A percentile compares a stretch with the other conserved stretches of the same genome.
Evolutionary conservation across 2,113 vertebrate species (phyloP).

Genomic region (Cromileptes altivelis): DNA sequence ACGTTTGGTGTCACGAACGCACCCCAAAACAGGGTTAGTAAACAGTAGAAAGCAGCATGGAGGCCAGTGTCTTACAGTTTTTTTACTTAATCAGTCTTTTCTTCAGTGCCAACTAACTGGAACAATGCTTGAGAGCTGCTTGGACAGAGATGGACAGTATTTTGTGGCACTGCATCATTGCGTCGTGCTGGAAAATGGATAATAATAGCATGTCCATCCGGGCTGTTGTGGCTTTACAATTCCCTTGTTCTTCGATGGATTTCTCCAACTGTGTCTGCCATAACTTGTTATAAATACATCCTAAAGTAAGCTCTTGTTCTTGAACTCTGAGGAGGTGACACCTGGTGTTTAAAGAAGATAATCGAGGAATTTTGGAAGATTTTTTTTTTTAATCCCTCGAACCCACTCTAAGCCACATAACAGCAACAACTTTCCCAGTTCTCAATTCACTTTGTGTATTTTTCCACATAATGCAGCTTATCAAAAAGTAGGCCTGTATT

Average conservation of each 20-base stretch:
- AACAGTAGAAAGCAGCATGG: too few relatives aligned
- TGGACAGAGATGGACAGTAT: too few relatives aligned
- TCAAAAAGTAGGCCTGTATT: not conserved
- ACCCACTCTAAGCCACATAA: not conserved
- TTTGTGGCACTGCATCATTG: too few relatives aligned
- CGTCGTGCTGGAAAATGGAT: too few relatives aligned
- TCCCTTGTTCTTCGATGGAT: not conserved
- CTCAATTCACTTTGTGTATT: not conserved
- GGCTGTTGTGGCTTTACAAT: not conserved
- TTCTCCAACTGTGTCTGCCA: not conserved
- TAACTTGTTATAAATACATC: not conserved
- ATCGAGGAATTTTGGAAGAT: not conserved
- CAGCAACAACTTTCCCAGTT: not conserved
- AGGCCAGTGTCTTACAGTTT: too few relatives aligned
- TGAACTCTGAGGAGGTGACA: constrained; percentile 1
- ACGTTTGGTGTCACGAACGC: too few relatives aligned
- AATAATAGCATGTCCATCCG: too few relatives aligned
- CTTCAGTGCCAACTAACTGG: too few relatives aligned
- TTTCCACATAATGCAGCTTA: constrained; percentile 8
- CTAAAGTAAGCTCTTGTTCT: not conserved
- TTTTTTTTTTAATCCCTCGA: not conserved
- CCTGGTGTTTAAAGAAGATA: not conserved
- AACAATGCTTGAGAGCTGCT: too few relatives aligned
- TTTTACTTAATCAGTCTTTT: too few relatives aligned
- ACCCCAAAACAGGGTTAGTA: too few relatives aligned